Percentiles rank a stretch among this genome's conserved stretches.
Conservation (phyloP, 2,797 vertebrate genomes). For the Brachyrhaphis roseni region DNA sequence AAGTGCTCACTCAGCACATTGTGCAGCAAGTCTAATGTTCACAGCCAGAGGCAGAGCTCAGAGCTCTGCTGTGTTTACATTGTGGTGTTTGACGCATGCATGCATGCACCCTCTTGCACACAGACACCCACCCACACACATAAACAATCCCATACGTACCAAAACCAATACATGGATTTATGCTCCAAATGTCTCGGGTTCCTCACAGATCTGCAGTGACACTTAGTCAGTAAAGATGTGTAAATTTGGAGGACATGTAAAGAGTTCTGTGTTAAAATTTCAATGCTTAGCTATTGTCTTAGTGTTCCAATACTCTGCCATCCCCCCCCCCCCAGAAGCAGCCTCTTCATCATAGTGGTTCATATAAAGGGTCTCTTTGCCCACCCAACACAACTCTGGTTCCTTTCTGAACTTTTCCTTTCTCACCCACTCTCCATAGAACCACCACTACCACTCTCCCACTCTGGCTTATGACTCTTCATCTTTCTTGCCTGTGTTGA, state of each 20-base stretch:
- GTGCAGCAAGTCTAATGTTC: slow-evolving; percentile 69
- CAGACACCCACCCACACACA: slow-evolving; percentile 20
- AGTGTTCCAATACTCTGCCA: background rate
- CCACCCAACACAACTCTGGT: slow-evolving; percentile 15
- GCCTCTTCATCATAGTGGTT: slow-evolving; percentile 21
- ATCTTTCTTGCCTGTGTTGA: slow-evolving; percentile 4
- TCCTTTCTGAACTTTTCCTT: slow-evolving; percentile 21
- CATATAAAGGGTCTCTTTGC: background rate
- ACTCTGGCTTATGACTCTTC: slow-evolving; percentile 22
- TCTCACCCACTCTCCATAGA: slow-evolving; percentile 52
- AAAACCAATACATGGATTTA: slow-evolving; percentile 13
- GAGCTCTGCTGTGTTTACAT: slow-evolving; percentile 66
- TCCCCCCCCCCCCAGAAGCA: background rate
- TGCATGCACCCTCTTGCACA: slow-evolving; percentile 40
- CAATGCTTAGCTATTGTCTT: background rate
- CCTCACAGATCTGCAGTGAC: slow-evolving; percentile 4
- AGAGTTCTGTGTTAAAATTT: background rate
- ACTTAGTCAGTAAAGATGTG: background rate
- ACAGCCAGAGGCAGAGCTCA: slow-evolving; percentile 69
- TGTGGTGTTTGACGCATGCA: slow-evolving; percentile 41
- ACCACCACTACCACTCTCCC: slow-evolving; percentile 39
- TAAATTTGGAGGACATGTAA: background rate
- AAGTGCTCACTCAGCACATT: slow-evolving; percentile 80
- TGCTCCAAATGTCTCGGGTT: slow-evolving; percentile 19
- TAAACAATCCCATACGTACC: slow-evolving; percentile 17